Conservation (phyloP, 2,888 invertebrate species). For the Seira ritae region DNA sequence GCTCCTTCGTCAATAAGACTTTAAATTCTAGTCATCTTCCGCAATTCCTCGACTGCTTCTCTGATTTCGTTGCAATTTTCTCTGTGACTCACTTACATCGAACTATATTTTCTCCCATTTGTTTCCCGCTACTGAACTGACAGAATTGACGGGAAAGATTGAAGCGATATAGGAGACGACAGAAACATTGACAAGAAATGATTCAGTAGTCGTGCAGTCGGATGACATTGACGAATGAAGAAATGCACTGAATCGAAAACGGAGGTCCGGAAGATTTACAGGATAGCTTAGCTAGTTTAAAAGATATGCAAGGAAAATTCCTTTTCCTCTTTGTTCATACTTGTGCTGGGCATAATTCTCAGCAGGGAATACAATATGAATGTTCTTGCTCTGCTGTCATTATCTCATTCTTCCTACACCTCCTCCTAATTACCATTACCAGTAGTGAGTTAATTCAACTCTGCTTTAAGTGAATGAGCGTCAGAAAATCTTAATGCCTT, state of each 20-base stretch:
- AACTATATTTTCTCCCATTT: no score
- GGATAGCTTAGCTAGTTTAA: no score
- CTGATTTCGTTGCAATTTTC: neutral
- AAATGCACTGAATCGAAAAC: constrained; percentile 38
- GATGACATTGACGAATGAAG: constrained; percentile 59
- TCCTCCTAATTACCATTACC: constrained; percentile 18
- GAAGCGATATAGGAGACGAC: neutral
- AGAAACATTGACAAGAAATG: constrained; percentile 51
- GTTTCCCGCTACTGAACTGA: neutral
- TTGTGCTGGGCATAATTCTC: constrained; percentile 41
- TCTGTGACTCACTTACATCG: neutral
- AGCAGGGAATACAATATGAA: constrained; percentile 52
- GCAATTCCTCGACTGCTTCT: no score
- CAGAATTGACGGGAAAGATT: neutral
- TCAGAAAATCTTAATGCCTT: neutral
- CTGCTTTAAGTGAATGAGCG: no score
- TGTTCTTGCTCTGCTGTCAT: constrained; percentile 31
- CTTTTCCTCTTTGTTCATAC: neutral
- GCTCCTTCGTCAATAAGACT: no score
- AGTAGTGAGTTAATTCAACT: no score
- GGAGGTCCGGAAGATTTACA: constrained; percentile 50
- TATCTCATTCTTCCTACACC: constrained; percentile 42
- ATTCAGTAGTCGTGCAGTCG: constrained; percentile 42
- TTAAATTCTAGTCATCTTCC: no score
- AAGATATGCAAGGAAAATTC: neutral